phyloP scores from a whole-genome alignment of 2,888 invertebrate genomes.

The Lissocephala sabroskyi region DNA sequence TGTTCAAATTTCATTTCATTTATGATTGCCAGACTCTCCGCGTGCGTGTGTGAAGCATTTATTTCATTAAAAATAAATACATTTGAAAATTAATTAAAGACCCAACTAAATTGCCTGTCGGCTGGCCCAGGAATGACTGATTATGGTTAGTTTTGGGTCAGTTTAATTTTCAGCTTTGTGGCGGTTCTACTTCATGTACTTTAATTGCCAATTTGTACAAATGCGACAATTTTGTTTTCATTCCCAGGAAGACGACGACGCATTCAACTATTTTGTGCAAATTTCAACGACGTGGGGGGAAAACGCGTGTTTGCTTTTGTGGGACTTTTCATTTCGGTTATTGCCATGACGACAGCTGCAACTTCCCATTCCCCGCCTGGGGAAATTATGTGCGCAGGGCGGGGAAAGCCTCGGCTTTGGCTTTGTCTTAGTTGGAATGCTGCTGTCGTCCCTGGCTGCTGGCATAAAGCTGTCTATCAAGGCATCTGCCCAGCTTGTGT shows the following conservation, averaged over 20 bases:
- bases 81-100: constrained; percentile 46
- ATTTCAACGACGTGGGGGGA: too few species aligned
- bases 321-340: constrained; percentile 33
- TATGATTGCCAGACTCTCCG: neutral
- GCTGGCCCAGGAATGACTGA: constrained; percentile 19
- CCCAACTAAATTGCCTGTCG: constrained; percentile 35
- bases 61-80: constrained; percentile 44
- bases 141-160: constrained; percentile 30
- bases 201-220: constrained; percentile 30
- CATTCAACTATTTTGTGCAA: too few species aligned
- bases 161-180: constrained; percentile 15
- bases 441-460: constrained; percentile 19
- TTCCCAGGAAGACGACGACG: too few species aligned
- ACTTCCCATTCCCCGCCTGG: constrained; percentile 24
- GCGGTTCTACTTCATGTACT: constrained; percentile 4
- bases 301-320: neutral
- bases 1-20: constrained; percentile 1
- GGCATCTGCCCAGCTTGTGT: constrained; percentile 29
- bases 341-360: constrained; percentile 13
- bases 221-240: too few species aligned
- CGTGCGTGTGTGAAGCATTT: constrained; percentile 5
- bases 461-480: constrained; percentile 49
- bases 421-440: constrained; percentile 13
- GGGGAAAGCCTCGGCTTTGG: neutral
- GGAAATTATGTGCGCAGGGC: constrained; percentile 33